These are phyloP conservation scores for Strongylocentrotus purpuratus DNA, from an alignment of 35 echinoderm and acorn worm species.

Conservation along the genomic window DNA sequence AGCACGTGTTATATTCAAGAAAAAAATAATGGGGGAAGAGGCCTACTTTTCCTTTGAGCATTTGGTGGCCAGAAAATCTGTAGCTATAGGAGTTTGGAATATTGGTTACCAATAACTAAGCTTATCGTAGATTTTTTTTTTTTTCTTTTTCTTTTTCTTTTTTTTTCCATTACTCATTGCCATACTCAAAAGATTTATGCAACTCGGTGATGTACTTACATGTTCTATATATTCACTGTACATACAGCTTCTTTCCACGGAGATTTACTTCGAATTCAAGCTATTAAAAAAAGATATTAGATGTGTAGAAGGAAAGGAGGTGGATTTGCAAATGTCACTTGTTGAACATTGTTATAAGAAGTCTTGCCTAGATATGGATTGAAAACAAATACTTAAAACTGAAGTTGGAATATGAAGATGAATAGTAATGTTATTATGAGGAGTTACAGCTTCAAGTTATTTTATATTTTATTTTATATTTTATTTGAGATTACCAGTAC, in stretches of 20 bases:
- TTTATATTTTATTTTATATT: too few species aligned
- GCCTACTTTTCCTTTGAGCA: not conserved
- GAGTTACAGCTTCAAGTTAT: too few species aligned
- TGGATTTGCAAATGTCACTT: too few species aligned
- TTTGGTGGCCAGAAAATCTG: not conserved
- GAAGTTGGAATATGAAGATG: too few species aligned
- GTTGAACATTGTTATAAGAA: too few species aligned
- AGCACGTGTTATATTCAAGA: not conserved
- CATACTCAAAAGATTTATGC: not conserved
- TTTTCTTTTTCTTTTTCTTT: not conserved
- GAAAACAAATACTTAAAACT: too few species aligned
- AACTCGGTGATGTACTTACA: not conserved
- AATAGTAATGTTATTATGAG: too few species aligned
- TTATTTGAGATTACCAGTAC: too few species aligned
- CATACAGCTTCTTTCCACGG: not conserved
- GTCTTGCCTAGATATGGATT: too few species aligned
- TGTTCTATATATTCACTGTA: not conserved
- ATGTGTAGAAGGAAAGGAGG: too few species aligned
- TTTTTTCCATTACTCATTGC: not conserved
- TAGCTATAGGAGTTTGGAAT: not conserved
- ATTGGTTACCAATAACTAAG: not conserved
- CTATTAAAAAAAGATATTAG: too few species aligned
- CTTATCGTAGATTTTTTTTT: not conserved
- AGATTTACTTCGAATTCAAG: too few species aligned
- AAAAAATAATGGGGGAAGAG: not conserved